Conservation (phyloP, 1,140 invertebrate species). For the Zophobas atratus region DNA sequence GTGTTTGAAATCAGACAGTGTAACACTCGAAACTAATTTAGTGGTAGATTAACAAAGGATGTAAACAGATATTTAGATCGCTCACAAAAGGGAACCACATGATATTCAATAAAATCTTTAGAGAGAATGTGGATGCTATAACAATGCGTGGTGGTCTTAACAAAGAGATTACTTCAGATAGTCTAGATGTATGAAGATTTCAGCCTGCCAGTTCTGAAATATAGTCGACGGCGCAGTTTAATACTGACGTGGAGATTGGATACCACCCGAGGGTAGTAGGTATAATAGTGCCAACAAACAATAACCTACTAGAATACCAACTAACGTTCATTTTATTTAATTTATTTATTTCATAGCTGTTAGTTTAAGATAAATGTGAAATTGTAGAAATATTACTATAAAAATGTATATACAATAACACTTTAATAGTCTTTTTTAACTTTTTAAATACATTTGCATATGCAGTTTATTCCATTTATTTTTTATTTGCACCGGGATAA, state of each 20-base stretch:
- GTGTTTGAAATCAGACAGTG: slow-evolving; percentile 34
- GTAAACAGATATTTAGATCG: slow-evolving; percentile 45
- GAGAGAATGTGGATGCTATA: slow-evolving; percentile 34
- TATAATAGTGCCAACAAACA: background rate
- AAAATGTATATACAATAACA: too few relatives aligned
- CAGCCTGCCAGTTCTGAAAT: slow-evolving; percentile 16
- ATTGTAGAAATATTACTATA: too few relatives aligned
- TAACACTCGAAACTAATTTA: slow-evolving; percentile 46
- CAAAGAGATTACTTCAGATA: slow-evolving; percentile 46
- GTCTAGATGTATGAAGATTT: slow-evolving; percentile 35
- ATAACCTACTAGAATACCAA: background rate
- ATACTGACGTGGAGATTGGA: background rate
- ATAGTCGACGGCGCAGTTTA: background rate
- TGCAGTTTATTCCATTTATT: too few relatives aligned
- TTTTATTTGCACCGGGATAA: too few relatives aligned
- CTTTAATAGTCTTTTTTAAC: too few relatives aligned
- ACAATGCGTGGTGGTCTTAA: slow-evolving; percentile 27
- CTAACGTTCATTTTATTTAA: background rate
- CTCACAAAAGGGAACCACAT: slow-evolving; percentile 41
- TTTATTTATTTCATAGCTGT: too few relatives aligned
- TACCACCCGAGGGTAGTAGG: background rate
- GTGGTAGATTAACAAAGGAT: slow-evolving; percentile 46
- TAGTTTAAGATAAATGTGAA: too few relatives aligned
- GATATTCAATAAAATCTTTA: slow-evolving; percentile 48
- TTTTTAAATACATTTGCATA: too few relatives aligned